Evolutionary conservation across 2,888 invertebrate genomes (phyloP).

Genomic region (Rutpela maculata): DNA sequence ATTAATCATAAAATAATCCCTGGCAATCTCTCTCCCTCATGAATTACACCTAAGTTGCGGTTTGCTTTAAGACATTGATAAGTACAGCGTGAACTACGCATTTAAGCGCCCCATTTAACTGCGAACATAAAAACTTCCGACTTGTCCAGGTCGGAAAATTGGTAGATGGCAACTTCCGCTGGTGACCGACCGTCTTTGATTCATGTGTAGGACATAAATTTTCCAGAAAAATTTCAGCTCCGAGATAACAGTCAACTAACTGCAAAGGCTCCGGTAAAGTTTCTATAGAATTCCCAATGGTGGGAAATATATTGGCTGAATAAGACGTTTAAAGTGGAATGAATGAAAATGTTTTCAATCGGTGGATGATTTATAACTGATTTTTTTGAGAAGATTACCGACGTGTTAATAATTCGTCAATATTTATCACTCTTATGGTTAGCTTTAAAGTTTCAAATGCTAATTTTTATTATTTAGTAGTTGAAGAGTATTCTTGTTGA

Average conservation of each 20-base stretch:
- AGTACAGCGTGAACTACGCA: constrained; percentile 21
- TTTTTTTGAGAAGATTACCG: constrained; percentile 33
- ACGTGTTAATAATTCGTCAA: constrained; percentile 26
- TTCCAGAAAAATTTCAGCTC: constrained; percentile 37
- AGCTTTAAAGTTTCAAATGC: background rate
- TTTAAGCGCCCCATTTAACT: constrained; percentile 64
- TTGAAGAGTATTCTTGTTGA: too few relatives aligned
- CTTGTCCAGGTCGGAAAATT: constrained; percentile 64
- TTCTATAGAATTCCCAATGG: constrained; percentile 31
- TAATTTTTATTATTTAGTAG: too few relatives aligned
- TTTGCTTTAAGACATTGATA: constrained; percentile 22
- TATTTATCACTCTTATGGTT: constrained; percentile 10
- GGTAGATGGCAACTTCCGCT: constrained; percentile 50
- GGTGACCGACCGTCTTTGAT: constrained; percentile 50
- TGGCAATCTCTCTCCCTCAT: constrained; percentile 26
- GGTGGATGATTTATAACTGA: constrained; percentile 33
- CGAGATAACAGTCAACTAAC: constrained; percentile 40
- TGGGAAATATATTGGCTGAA: constrained; percentile 36
- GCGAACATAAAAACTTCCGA: constrained; percentile 62
- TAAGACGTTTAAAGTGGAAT: constrained; percentile 41
- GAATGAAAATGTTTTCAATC: constrained; percentile 41
- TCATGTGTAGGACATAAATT: constrained; percentile 50
- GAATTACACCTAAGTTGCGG: constrained; percentile 28
- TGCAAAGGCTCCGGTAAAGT: constrained; percentile 33
- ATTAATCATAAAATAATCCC: constrained; percentile 34